Base-by-base conservation (phyloP, 2,113 vertebrate species). In the Meles meles region DNA sequence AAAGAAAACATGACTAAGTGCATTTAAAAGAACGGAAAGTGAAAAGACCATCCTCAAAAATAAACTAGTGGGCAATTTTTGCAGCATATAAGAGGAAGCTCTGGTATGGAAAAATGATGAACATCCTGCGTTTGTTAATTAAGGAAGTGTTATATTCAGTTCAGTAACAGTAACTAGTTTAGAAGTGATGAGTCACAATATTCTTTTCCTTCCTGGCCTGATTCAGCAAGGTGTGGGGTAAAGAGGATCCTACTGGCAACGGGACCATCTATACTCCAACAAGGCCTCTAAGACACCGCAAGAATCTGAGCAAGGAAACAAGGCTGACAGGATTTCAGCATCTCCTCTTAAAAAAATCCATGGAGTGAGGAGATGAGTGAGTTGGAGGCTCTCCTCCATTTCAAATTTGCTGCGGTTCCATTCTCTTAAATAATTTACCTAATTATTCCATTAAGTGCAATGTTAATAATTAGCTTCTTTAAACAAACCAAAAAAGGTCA, bases 171-270 rank as follows among this genome's bases (percentile, higher is more conserved):
- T 25, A 59, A 91, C 57, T 88, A 79, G 55, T 79, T 94, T 85
- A 71, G 96, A 97, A 97, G 49, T 96, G 88, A 97, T 94, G 88
- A 97, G 52, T 95, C 96, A 97, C 47, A 44, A 83, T 23, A 91
- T 21, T 57, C 44, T 61, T 25, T 90, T 96, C 92, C 87, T 96
- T 97, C 93, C 94, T 93, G 88, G 57, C 7, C 86, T 95, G 92
- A 63, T n/a, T 95, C 83, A 94, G 37, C 34, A 29, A 85, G 25
- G 72, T 82, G 27, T 29, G 3, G 29, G 29, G 47, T 21, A 90
- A 61, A 90, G 57, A 82, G 23, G 7, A 29, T 17, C 72, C 9
- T 63, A 39, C 7, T 20, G 15, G 65, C 23, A 93, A 44, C 34
- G 27, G 55, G 49, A 59, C 59, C 25, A 7, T 47, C 44, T 63